Evolutionary conservation across 2,797 vertebrate genomes (phyloP), one percentile per base, ranked within the genome.

Genomic region (Champsocephalus esox): DNA sequence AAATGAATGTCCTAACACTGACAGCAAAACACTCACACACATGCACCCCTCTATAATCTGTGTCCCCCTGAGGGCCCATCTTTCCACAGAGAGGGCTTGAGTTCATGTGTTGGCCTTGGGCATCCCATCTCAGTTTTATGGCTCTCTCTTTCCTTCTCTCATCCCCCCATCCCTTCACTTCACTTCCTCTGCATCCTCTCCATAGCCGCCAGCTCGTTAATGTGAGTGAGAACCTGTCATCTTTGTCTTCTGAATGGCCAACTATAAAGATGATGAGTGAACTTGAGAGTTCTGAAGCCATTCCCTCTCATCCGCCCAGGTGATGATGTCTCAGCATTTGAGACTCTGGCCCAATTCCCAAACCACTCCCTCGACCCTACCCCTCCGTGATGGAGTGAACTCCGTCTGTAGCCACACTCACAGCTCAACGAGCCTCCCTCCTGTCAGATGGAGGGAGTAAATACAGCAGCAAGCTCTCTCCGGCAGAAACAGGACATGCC

Each of bases 171-270:
- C 58, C 62, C 71, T 14, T 56, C 70, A 77, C 71, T 14, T 56
- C 70, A 77, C 72, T 68, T 86, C 80, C 61, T 59, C 70, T 62
- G 68, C 55, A 55, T 72, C 73, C 63, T 77, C 63, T 45, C 64
- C 44, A 38, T 77, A 52, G 73, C 87, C 68, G 79, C 84, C 85
- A 82, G 84, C 90, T 91, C 87, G 54, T 93, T 91, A 88, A 89
- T 85, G 75, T 90, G 91, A 93, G 77, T 85, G 90, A 93, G 82
- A 90, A 90, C 87, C 91, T 91, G 88, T 88, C 92, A 89, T 78
- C 84, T 89, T 87, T 87, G 87, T 91, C 86, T 89, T 88, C 84
- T 89, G 77, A 91, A 90, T 80, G 46, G 83, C 72, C 14, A 1
- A 16, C 83, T 52, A 84, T 93, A 92, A 93, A 92, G 82, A 91